Percentiles rank a stretch among this genome's conserved stretches.
Conservation (phyloP, 2,797 vertebrate species). For the Rachycentron canadum region DNA sequence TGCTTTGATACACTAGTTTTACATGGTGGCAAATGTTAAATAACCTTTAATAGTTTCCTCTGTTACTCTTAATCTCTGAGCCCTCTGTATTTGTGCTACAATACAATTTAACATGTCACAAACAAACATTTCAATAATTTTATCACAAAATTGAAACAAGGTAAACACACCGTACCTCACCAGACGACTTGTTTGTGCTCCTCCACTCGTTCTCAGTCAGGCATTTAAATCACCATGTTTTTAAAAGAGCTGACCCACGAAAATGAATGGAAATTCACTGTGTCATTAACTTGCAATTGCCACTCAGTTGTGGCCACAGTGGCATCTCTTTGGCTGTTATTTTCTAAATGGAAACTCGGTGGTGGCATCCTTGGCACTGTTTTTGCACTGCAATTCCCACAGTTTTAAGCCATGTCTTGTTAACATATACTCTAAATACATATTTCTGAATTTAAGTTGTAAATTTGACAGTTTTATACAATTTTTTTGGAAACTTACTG, state of each 20-base stretch:
- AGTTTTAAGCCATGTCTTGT: neutral
- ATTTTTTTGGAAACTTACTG: neutral
- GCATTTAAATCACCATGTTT: neutral
- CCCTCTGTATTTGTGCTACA: neutral
- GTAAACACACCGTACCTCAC: neutral
- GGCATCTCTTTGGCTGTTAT: slow-evolving; percentile 1
- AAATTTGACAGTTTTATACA: neutral
- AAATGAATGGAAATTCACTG: neutral
- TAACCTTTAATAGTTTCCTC: neutral
- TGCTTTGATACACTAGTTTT: neutral
- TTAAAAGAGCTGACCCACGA: neutral
- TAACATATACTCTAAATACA: neutral
- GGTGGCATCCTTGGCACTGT: neutral
- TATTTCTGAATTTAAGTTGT: neutral
- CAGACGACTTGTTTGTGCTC: neutral
- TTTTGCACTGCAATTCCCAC: neutral
- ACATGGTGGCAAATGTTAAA: neutral
- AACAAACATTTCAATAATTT: neutral
- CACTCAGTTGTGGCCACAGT: neutral
- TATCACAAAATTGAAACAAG: neutral
- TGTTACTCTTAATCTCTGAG: neutral
- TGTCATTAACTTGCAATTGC: neutral
- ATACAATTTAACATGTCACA: neutral
- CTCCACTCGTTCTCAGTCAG: neutral
- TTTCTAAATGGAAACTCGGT: slow-evolving; percentile 4